phyloP scores from a whole-genome alignment of 2,113 vertebrate genomes.

The Phaethon lepturus region DNA sequence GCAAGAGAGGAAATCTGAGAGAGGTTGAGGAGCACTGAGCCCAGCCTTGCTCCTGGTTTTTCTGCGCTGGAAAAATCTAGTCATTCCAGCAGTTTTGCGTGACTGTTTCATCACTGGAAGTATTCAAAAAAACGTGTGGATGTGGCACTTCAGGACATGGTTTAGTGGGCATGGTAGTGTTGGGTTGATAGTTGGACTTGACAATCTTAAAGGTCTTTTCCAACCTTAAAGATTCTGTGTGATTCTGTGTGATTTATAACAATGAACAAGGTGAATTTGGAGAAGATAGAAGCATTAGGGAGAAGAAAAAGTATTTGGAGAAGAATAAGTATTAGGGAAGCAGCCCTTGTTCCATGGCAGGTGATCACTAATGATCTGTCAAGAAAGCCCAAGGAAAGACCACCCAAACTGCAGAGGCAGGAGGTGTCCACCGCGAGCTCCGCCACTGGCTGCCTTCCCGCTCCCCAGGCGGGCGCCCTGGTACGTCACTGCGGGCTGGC shows the following conservation, averaged over 20 bases:
- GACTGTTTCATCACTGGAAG: background rate
- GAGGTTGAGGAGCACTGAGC: background rate
- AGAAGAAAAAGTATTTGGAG: background rate
- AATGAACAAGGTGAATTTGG: background rate
- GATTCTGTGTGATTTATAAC: background rate
- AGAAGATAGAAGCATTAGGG: background rate
- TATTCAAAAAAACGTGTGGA: no score
- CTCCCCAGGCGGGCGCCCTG: background rate
- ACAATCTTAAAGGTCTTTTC: no score
- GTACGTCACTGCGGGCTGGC: background rate
- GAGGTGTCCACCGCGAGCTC: background rate
- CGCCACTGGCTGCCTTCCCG: background rate
- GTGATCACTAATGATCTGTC: background rate
- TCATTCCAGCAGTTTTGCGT: background rate
- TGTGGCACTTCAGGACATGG: no score
- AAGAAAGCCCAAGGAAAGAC: background rate
- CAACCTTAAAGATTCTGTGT: no score
- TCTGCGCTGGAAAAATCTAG: background rate
- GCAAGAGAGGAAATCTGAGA: background rate
- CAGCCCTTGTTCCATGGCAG: background rate
- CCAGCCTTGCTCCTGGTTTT: background rate
- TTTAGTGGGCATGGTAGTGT: no score
- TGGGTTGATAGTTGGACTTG: no score
- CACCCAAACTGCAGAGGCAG: background rate
- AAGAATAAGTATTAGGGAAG: background rate